phyloP scores from a whole-genome alignment of 2,797 vertebrate genomes.

The Crocodylus rhombifer region DNA sequence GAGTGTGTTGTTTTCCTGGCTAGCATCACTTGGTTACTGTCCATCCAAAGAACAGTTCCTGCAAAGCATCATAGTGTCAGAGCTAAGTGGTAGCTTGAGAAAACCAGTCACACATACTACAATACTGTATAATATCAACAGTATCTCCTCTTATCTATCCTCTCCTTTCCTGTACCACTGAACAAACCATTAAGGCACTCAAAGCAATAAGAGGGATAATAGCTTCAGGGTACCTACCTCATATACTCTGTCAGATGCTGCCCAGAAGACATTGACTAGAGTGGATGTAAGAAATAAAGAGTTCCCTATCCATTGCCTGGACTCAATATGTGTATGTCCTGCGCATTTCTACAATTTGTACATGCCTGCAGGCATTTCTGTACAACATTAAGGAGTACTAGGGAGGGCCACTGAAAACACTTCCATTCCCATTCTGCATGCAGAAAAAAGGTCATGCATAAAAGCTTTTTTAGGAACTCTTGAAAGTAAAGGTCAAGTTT shows the following conservation, averaged over 20 bases:
- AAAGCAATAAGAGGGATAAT: constrained; percentile 11
- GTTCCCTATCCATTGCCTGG: not conserved
- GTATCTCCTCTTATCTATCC: constrained; percentile 26
- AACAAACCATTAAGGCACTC: constrained; percentile 44
- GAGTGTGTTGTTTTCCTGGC: not conserved
- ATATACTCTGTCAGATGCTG: not conserved
- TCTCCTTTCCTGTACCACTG: constrained; percentile 9
- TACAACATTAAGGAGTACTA: too few species aligned
- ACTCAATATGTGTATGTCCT: fast-evolving
- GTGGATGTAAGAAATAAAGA: not conserved
- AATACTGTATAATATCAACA: not conserved
- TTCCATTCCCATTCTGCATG: not conserved
- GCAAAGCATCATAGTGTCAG: constrained; percentile 1
- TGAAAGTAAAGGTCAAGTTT: not conserved
- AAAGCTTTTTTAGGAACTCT: not conserved
- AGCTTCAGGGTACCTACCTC: constrained; percentile 39
- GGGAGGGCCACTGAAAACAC: not conserved
- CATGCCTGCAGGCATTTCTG: too few species aligned
- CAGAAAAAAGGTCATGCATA: not conserved
- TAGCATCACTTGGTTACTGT: not conserved
- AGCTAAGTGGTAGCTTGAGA: constrained; percentile 39
- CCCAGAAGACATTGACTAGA: not conserved
- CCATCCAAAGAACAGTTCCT: constrained; percentile 23
- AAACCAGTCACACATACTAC: constrained; percentile 51
- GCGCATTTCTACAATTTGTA: not conserved